Evolutionary conservation across 2,888 invertebrate species (phyloP).

Genomic region (Drosophila vallismaia): DNA sequence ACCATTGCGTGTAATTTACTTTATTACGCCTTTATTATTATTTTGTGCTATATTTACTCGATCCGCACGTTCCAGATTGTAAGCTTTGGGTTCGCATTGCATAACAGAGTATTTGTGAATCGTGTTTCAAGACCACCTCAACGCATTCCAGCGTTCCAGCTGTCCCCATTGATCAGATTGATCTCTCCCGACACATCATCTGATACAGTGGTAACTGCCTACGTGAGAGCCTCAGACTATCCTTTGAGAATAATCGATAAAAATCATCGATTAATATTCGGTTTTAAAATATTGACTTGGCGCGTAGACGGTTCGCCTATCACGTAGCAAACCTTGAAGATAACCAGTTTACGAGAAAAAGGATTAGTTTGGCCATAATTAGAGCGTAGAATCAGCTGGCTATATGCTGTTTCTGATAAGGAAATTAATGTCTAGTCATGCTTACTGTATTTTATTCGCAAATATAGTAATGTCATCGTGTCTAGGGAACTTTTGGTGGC

Average conservation of each 20-base stretch:
- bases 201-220: neutral
- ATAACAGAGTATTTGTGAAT: slow-evolving; percentile 8
- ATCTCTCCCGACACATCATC: neutral
- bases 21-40: slow-evolving; percentile 7
- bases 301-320: neutral
- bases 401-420: neutral
- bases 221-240: neutral
- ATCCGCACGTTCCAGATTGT: neutral
- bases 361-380: slow-evolving; percentile 1
- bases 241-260: too few relatives aligned
- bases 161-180: slow-evolving; percentile 1
- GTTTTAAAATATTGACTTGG: neutral
- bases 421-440: slow-evolving; percentile 47
- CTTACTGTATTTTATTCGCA: slow-evolving; percentile 31
- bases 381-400: slow-evolving; percentile 1
- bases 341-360: neutral
- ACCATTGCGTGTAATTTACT: slow-evolving; percentile 15
- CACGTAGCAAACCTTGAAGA: neutral
- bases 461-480: slow-evolving; percentile 12
- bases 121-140: neutral
- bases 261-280: neutral
- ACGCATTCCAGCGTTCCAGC: neutral
- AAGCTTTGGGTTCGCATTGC: neutral
- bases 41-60: slow-evolving; percentile 12
- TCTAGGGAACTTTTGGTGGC: neutral